Percentiles rank a stretch among this genome's conserved stretches.
Evolutionary conservation across 2,888 invertebrate species (phyloP).

Genomic region (Caenorhabditis japonica): DNA sequence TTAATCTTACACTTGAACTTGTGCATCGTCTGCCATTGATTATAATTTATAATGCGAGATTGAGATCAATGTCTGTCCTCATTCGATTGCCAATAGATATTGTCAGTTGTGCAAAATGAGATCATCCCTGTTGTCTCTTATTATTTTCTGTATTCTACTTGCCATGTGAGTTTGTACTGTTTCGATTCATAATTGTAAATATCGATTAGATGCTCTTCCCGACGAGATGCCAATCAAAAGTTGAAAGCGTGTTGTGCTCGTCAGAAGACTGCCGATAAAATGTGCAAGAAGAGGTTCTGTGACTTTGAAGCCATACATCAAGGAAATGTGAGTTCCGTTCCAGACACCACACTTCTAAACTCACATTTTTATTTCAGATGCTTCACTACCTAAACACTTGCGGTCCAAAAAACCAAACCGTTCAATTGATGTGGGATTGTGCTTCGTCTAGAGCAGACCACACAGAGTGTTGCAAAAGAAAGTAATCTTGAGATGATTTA

Average conservation of each 20-base stretch:
- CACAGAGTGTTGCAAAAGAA: conserved; percentile 72
- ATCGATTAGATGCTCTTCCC: conserved; percentile 6
- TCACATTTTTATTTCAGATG: too few species aligned
- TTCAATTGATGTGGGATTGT: conserved; percentile 74
- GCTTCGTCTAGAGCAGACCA: conserved; percentile 72
- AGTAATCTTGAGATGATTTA: too few species aligned
- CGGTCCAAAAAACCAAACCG: conserved; percentile 69
- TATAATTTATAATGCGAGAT: too few species aligned
- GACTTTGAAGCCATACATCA: conserved; percentile 72
- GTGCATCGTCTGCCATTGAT: too few species aligned
- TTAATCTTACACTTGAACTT: too few species aligned
- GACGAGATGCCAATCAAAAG: conserved; percentile 66
- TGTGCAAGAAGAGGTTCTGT: conserved; percentile 72
- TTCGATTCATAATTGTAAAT: background rate
- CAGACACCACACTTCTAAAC: too few species aligned
- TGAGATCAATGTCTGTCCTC: too few species aligned
- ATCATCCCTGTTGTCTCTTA: too few species aligned
- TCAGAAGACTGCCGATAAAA: conserved; percentile 72
- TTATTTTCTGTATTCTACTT: background rate
- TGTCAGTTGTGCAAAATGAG: too few species aligned
- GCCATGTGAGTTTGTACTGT: conserved; percentile 5
- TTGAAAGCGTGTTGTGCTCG: conserved; percentile 74
- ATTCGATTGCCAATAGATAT: too few species aligned
- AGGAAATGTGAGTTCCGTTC: conserved; percentile 64
- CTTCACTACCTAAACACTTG: conserved; percentile 70